A percentile compares a stretch with the other conserved stretches of the same genome.
These are phyloP conservation scores for Bubo blakistoni DNA, from an alignment of 2,113 vertebrate genomes.

Conservation along the genomic window DNA sequence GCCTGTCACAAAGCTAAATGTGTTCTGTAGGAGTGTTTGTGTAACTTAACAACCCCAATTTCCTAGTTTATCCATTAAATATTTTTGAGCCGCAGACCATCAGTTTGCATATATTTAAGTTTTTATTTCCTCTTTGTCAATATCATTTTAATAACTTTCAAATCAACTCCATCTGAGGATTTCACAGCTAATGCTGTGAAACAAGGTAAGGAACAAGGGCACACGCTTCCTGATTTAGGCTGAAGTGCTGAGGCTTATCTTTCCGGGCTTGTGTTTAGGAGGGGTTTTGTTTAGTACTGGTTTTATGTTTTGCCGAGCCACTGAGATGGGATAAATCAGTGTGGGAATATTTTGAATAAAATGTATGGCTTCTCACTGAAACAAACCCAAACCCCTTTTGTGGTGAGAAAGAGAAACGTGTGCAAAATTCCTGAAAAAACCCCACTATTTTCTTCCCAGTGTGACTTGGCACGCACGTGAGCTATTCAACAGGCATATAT, in stretches of 20 bases:
- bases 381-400: background rate
- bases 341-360: background rate
- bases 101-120: background rate
- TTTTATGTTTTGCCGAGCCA: background rate
- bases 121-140: background rate
- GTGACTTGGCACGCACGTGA: fast-evolving
- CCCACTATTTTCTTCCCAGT: background rate
- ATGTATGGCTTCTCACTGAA: background rate
- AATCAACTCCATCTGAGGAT: background rate
- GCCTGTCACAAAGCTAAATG: background rate
- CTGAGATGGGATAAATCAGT: background rate
- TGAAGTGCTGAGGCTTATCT: background rate
- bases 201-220: background rate
- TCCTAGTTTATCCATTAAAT: background rate
- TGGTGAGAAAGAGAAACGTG: background rate
- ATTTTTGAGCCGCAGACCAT: background rate
- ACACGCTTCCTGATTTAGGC: background rate
- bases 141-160: background rate
- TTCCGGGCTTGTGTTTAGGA: background rate
- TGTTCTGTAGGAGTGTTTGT: background rate
- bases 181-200: background rate
- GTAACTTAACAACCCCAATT: background rate
- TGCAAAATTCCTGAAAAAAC: background rate
- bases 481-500: background rate
- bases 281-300: background rate